Percentiles rank a stretch among this genome's conserved stretches.
These are phyloP conservation scores for Melikaiella ostensackeni DNA, from an alignment of 2,888 invertebrate genomes.

Conservation along the genomic window DNA sequence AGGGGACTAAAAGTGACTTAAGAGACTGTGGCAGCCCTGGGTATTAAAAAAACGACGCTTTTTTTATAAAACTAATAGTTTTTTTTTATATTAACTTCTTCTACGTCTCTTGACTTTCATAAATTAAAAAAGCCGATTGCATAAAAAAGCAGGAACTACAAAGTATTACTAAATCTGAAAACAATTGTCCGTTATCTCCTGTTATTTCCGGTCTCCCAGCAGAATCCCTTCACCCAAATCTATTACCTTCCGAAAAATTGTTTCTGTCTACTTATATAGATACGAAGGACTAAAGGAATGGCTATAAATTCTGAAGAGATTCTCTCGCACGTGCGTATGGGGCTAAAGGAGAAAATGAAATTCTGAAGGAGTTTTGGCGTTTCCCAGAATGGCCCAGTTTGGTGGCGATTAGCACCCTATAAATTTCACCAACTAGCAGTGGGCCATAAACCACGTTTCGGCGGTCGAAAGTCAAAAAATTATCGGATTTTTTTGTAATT, in stretches of 20 bases:
- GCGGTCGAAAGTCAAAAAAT: no score
- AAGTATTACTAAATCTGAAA: neutral
- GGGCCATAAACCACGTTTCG: no score
- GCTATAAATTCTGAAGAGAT: slow-evolving; percentile 35
- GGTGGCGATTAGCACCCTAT: slow-evolving; percentile 47
- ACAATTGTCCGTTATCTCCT: neutral
- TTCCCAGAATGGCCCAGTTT: slow-evolving; percentile 41
- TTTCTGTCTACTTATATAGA: slow-evolving; percentile 37
- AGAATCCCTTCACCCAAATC: slow-evolving; percentile 18
- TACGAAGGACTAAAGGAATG: slow-evolving; percentile 34
- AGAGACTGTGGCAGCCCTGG: no score
- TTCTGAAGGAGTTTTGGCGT: slow-evolving; percentile 34
- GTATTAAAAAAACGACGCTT: no score
- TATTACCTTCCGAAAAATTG: slow-evolving; percentile 35
- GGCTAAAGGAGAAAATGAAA: slow-evolving; percentile 23
- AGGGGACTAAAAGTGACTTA: no score
- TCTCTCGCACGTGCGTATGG: slow-evolving; percentile 17
- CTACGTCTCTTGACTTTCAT: no score
- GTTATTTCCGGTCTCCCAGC: neutral
- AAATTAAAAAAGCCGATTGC: no score
- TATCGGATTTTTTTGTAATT: no score
- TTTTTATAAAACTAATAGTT: no score
- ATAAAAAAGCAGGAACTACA: neutral
- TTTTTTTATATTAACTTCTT: no score
- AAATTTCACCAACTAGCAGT: slow-evolving; percentile 46